Conservation (phyloP, 2,797 vertebrate genomes). For the Loris lydekkerianus region DNA sequence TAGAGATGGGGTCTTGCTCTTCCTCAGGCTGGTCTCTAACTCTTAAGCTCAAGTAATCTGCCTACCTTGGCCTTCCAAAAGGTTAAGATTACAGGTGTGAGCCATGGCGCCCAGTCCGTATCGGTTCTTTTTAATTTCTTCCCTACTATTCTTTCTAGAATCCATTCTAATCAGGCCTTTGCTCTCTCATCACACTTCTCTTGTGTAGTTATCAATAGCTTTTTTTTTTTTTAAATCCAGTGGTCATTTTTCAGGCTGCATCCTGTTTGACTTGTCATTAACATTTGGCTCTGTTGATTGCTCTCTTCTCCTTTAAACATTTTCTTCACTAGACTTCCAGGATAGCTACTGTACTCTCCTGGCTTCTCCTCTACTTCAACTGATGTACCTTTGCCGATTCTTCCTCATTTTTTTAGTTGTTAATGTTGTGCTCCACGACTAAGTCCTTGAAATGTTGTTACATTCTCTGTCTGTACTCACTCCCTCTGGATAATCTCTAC, state of each 20-base stretch:
- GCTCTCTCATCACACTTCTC: background rate
- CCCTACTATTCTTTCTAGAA: slow-evolving; percentile 25
- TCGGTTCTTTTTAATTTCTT: slow-evolving; percentile 8
- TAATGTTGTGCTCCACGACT: slow-evolving; percentile 20
- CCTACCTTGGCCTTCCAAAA: no score
- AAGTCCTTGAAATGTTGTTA: slow-evolving; percentile 9
- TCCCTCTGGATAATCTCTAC: background rate
- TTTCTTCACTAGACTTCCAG: background rate
- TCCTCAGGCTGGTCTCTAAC: no score
- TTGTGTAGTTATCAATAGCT: slow-evolving; percentile 20
- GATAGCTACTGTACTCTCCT: background rate
- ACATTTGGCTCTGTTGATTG: slow-evolving; percentile 27
- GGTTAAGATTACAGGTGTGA: no score
- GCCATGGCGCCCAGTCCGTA: no score
- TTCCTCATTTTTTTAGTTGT: slow-evolving; percentile 36
- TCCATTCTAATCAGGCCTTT: slow-evolving; percentile 11
- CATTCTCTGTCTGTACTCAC: background rate
- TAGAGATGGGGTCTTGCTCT: no score
- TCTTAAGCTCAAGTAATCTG: no score
- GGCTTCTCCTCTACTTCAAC: slow-evolving; percentile 23
- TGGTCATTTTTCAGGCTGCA: slow-evolving; percentile 13
- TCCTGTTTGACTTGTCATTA: background rate
- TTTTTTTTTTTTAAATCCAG: slow-evolving; percentile 30
- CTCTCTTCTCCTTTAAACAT: background rate
- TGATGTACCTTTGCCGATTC: background rate